A percentile compares a stretch with the other conserved stretches of the same genome.
phyloP scores from a whole-genome alignment of 2,888 invertebrate genomes.

The Proisotoma minuta region DNA sequence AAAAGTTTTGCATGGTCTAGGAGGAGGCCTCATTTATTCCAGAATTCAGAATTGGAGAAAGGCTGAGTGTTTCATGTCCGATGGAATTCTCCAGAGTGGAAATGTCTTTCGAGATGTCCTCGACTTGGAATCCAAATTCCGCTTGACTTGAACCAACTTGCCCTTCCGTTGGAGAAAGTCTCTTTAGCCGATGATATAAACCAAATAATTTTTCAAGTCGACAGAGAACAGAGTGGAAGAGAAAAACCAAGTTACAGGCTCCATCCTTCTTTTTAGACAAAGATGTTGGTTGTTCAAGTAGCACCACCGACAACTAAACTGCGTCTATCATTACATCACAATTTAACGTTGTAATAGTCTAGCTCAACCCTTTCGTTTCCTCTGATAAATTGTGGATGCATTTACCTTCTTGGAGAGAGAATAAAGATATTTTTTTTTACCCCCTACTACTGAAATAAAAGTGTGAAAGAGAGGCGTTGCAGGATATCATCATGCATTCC shows the following conservation, averaged over 20 bases:
- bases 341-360: no score
- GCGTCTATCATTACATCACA: not conserved
- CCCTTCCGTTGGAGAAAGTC: slow-evolving; percentile 16
- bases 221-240: slow-evolving; percentile 37
- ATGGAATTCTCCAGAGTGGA: not conserved
- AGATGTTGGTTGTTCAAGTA: not conserved
- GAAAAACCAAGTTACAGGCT: slow-evolving; percentile 31
- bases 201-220: slow-evolving; percentile 39
- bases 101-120: not conserved
- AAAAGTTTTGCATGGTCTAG: not conserved
- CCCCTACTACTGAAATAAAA: not conserved
- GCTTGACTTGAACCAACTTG: not conserved
- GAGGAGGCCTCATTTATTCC: slow-evolving; percentile 9
- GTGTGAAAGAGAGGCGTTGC: slow-evolving; percentile 2
- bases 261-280: slow-evolving; percentile 23
- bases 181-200: slow-evolving; percentile 40
- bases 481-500: slow-evolving; percentile 1
- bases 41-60: slow-evolving; percentile 8
- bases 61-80: slow-evolving; percentile 14
- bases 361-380: not conserved
- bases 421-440: not conserved
- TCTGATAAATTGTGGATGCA: not conserved
- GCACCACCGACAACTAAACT: not conserved
- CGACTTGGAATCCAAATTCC: slow-evolving; percentile 6
- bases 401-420: not conserved